phyloP scores from a whole-genome alignment of 2,113 vertebrate species.

The Nothocercus julius region DNA sequence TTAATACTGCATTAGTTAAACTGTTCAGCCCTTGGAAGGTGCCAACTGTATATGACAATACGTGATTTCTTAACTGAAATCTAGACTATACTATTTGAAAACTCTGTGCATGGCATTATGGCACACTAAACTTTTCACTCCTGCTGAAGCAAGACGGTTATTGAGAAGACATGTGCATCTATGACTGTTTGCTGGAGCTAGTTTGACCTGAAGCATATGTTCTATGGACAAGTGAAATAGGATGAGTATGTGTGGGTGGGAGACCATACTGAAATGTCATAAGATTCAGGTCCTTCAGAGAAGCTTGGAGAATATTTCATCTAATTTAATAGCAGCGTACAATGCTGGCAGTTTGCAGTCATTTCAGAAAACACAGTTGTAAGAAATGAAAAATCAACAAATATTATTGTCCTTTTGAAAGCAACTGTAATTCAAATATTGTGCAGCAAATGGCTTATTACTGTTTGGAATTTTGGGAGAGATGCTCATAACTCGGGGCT shows the following conservation, averaged over 20 bases:
- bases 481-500: accelerated
- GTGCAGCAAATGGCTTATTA: constrained; percentile 52
- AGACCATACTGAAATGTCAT: not conserved
- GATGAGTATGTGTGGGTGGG: not conserved
- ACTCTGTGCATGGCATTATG: not conserved
- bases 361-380: constrained; percentile 35
- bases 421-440: constrained; percentile 59
- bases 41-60: not conserved
- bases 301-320: not conserved
- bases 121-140: not conserved
- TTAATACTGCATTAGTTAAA: not conserved
- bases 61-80: not conserved
- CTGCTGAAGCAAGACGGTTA: not conserved
- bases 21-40: not conserved
- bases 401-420: constrained; percentile 65
- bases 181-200: not conserved
- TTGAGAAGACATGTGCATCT: not conserved
- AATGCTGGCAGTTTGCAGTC: constrained; percentile 31
- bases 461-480: not conserved
- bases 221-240: not conserved
- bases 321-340: not conserved
- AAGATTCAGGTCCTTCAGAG: not conserved
- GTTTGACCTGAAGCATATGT: not conserved
- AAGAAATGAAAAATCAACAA: constrained; percentile 62
- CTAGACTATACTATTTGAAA: not conserved